Evolutionary conservation across 2,797 vertebrate species (phyloP).

Genomic region (Chelon auratus): DNA sequence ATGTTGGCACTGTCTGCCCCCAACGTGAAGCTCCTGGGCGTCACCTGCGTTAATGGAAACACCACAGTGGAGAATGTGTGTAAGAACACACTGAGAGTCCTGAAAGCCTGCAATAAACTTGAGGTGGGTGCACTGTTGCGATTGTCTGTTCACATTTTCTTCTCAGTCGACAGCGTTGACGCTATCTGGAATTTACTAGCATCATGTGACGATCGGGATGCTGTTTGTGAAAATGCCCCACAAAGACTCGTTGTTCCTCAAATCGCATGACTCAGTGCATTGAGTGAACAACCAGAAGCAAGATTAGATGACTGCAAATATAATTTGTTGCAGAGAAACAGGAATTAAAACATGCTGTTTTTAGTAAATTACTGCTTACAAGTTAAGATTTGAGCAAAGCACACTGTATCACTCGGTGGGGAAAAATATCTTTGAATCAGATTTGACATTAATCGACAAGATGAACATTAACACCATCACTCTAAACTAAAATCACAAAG

Average conservation of each 20-base stretch:
- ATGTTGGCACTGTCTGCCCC: constrained; percentile 83
- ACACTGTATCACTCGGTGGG: no score
- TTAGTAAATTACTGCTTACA: no score
- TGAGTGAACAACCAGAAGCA: neutral
- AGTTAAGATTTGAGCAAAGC: no score
- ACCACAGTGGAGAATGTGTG: constrained; percentile 84
- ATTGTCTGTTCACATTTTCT: neutral
- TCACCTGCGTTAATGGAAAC: constrained; percentile 86
- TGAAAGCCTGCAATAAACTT: constrained; percentile 75
- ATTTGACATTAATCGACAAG: neutral
- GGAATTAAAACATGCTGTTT: neutral
- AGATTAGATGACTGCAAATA: neutral
- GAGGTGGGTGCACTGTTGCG: constrained; percentile 73
- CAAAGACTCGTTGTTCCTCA: constrained; percentile 25
- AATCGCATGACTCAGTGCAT: constrained; percentile 18
- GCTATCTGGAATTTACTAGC: constrained; percentile 5
- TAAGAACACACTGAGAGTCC: constrained; percentile 81
- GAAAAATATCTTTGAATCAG: no score
- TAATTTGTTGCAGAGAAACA: no score
- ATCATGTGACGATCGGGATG: constrained; percentile 5
- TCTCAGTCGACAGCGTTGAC: neutral
- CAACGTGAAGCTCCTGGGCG: constrained; percentile 77
- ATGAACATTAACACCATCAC: neutral
- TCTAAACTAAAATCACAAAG: neutral
- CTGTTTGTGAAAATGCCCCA: constrained; percentile 6